Percentiles rank a stretch among this genome's conserved stretches.
Evolutionary conservation across 2,888 invertebrate species (phyloP).

Genomic region (Axea sp.): DNA sequence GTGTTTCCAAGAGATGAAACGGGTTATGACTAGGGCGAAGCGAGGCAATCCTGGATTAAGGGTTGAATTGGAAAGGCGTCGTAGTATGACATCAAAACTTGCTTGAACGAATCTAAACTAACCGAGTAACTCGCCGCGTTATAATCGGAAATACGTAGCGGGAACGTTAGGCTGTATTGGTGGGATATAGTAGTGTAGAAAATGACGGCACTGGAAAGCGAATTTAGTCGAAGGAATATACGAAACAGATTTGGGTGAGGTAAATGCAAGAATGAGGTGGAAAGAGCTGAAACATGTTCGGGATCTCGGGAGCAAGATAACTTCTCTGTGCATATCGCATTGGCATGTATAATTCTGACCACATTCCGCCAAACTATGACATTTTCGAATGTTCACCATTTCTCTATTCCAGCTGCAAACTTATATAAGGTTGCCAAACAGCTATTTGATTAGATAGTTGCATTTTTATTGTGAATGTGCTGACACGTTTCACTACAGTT

Average conservation of each 20-base stretch:
- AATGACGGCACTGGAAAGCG: constrained; percentile 48
- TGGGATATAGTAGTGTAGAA: constrained; percentile 55
- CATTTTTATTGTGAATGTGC: no score
- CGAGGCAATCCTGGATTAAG: constrained; percentile 56
- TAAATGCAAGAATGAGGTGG: constrained; percentile 49
- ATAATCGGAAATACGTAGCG: constrained; percentile 59
- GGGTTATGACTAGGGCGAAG: constrained; percentile 47
- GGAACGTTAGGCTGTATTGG: constrained; percentile 30
- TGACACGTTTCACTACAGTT: no score
- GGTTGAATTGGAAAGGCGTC: constrained; percentile 57
- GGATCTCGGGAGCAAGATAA: constrained; percentile 44
- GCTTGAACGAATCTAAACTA: constrained; percentile 75
- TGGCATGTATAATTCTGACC: constrained; percentile 70
- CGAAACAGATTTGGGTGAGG: constrained; percentile 40
- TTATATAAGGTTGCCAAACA: no score
- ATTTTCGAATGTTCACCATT: constrained; percentile 71
- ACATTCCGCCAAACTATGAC: constrained; percentile 73
- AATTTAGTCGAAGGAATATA: constrained; percentile 45
- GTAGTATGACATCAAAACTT: constrained; percentile 75
- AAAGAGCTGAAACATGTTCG: constrained; percentile 52
- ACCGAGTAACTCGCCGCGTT: constrained; percentile 74
- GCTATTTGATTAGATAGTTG: no score
- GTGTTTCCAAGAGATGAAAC: constrained; percentile 59
- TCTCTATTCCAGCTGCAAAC: constrained; percentile 64
- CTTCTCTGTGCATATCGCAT: constrained; percentile 48